Evolutionary conservation across 2,113 vertebrate species (phyloP), one percentile per base, ranked within the genome.

Genomic region (Phylloscopus trochiloides): DNA sequence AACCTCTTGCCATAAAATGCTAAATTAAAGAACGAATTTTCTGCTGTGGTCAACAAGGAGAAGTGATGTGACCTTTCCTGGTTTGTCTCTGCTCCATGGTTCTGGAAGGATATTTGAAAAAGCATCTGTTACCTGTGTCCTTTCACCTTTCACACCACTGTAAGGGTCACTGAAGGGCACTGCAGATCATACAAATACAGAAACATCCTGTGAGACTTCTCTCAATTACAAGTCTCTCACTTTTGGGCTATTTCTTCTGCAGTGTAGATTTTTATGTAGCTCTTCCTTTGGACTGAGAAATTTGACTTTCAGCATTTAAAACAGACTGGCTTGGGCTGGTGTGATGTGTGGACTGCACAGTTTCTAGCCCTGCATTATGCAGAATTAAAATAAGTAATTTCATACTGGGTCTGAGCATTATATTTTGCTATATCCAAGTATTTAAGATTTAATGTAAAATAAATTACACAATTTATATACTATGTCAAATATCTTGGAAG

Each of bases 381-480:
- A 91, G 79, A 91, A 96, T 65, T 83, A 86, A 94, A 91, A 92
- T 95, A 96, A 96, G 88, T 78, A 91, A 84, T 93, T 61, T 51
- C 81, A 84, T 61, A 58, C 42, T 4, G 38, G 77, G 52, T 58
- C 78, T 81, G 92, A 96, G 94, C 76, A 58, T 51, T 65, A 12
- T 40, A 90, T 88, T 92, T 94, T 85, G 43, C 62, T 74, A 43
- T 5, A 95, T 81, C 78, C 86, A 97, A 95, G 71, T 95, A 97
- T 95, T 96, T 96, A 83, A 92, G 54, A 92, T 92, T 95, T 93
- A 97, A 96, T 82, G 88, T 32, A 90, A 97, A 97, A 97, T 96
- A 96, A 97, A 97, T 95, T 76, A 93, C 67, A 80, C 73, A 90
- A 87, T 96, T 86, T 94, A 91, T 88, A 85, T 52, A 89, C 66